Percentiles rank a stretch among this genome's conserved stretches.
These are phyloP conservation scores for Cyrtorhinus lividipennis DNA, from an alignment of 1,140 invertebrate genomes.

Conservation along the genomic window DNA sequence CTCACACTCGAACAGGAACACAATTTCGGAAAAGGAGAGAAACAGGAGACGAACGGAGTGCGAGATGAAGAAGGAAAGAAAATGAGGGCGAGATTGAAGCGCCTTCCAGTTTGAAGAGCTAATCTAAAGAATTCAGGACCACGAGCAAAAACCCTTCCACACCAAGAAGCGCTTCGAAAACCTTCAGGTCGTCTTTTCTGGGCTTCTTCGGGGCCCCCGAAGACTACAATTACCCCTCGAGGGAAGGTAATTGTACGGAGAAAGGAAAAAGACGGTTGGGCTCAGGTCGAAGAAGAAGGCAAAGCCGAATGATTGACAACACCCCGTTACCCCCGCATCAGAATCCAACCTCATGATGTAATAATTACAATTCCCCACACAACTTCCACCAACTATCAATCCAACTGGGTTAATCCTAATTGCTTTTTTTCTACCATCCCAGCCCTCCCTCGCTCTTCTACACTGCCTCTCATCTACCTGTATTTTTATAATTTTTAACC, in stretches of 20 bases:
- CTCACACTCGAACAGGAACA: no score
- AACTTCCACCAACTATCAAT: constrained; percentile 5
- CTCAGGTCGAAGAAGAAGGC: background rate
- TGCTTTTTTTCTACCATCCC: background rate
- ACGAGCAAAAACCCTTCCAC: constrained; percentile 6
- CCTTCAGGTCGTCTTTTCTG: background rate
- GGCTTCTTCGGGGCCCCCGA: background rate
- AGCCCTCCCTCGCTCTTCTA: background rate
- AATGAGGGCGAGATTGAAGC: constrained; percentile 6
- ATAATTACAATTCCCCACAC: constrained; percentile 1
- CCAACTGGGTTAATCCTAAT: constrained; percentile 5
- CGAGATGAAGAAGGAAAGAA: background rate
- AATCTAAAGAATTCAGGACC: constrained; percentile 9
- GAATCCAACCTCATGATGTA: background rate
- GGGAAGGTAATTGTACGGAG: constrained; percentile 4
- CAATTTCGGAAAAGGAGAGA: background rate
- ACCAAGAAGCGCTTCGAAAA: background rate
- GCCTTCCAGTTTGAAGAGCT: background rate
- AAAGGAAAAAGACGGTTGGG: constrained; percentile 7
- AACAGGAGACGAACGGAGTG: background rate
- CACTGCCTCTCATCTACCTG: background rate
- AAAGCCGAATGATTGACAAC: background rate
- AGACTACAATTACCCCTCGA: constrained; percentile 4
- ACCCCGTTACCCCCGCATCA: constrained; percentile 6
- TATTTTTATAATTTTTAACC: background rate